These are phyloP conservation scores for Dyspetes luteomarginatus DNA, from an alignment of 2,888 invertebrate genomes.

Conservation along the genomic window DNA sequence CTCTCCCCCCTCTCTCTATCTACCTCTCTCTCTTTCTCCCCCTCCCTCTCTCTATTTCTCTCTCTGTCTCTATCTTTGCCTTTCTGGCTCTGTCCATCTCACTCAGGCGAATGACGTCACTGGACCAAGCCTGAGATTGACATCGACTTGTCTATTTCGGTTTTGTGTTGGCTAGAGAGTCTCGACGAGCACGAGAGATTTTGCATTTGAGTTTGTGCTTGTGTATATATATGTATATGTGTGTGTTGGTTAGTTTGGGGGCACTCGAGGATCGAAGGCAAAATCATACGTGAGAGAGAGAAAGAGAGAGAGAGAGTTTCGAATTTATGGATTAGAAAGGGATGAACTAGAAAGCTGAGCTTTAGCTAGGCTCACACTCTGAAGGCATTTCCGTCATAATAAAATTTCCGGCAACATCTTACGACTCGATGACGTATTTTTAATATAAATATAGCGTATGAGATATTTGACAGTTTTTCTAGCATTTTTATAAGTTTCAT, in stretches of 20 bases:
- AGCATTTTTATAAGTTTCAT: not conserved
- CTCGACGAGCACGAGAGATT: conserved; percentile 10
- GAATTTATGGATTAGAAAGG: not conserved
- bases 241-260: not conserved
- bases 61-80: not conserved
- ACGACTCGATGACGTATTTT: not conserved
- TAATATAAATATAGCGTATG: not conserved
- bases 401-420: not conserved
- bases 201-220: conserved; percentile 23
- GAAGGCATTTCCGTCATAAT: not conserved
- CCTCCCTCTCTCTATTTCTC: not conserved
- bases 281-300: conserved; percentile 7
- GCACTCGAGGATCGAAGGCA: conserved; percentile 2
- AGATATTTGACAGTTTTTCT: not conserved
- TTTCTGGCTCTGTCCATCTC: not conserved
- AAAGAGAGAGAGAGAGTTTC: not conserved
- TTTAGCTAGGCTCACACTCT: not conserved
- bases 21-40: conserved; percentile 1
- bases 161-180: conserved; percentile 2
- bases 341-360: not conserved
- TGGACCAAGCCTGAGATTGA: conserved; percentile 20
- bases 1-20: not conserved
- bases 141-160: conserved; percentile 49
- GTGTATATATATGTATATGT: not conserved
- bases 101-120: conserved; percentile 22